Evolutionary conservation across 2,113 vertebrate genomes (phyloP).

Genomic region (Microcebus murinus): DNA sequence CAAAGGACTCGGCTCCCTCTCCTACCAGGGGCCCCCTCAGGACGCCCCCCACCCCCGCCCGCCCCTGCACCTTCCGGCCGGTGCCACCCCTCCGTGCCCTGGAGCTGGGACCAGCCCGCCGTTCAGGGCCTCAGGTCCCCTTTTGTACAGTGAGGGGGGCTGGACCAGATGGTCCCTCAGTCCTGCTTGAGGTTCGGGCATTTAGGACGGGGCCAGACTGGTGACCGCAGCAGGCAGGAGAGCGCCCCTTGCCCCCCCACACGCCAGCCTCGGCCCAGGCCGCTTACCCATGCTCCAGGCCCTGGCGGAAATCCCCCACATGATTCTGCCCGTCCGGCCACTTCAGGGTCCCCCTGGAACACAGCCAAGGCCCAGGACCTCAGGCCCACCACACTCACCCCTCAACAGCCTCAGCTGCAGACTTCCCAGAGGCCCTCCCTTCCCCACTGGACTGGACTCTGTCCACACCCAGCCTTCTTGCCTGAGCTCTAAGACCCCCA

Average conservation of each 20-base stretch:
- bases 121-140: neutral
- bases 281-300: slow-evolving; percentile 88
- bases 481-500: neutral
- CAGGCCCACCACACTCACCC: neutral
- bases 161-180: neutral
- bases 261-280: accelerated
- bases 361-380: neutral
- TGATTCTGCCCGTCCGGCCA: slow-evolving; percentile 86
- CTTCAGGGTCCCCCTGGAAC: slow-evolving; percentile 86
- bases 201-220: neutral
- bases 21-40: neutral
- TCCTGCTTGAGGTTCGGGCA: neutral
- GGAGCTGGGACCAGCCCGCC: neutral
- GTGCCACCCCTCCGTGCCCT: neutral
- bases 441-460: neutral
- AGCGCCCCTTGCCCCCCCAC: neutral
- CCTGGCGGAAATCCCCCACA: slow-evolving; percentile 82
- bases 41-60: neutral
- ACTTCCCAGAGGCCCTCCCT: no score
- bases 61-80: neutral
- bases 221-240: accelerated
- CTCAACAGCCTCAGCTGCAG: neutral
- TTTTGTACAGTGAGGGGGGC: accelerated
- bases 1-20: neutral
- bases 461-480: neutral